These are phyloP conservation scores for Eupristina koningsbergeri DNA, from an alignment of 1,140 invertebrate genomes.

Conservation along the genomic window DNA sequence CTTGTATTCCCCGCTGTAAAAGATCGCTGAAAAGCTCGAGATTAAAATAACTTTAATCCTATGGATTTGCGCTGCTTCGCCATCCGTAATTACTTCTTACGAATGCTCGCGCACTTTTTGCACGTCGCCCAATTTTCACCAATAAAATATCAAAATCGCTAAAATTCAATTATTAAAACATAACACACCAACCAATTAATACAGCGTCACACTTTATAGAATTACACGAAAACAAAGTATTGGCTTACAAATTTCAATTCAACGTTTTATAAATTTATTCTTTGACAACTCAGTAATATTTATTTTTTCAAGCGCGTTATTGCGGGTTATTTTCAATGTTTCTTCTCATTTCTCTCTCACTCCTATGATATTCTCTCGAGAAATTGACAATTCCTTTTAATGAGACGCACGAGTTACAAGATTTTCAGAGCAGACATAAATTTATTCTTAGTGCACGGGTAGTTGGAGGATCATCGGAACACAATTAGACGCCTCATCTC, in stretches of 20 bases:
- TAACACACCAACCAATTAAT: background rate
- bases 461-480: background rate
- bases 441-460: background rate
- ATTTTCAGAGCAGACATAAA: background rate
- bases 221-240: slow-evolving; percentile 18
- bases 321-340: too few species aligned
- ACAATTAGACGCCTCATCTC: background rate
- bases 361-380: too few species aligned
- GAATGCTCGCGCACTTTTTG: too few species aligned
- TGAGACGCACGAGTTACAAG: background rate
- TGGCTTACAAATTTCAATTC: background rate
- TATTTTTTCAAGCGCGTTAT: background rate
- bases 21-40: too few species aligned
- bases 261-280: background rate
- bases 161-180: background rate
- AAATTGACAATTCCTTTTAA: too few species aligned
- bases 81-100: too few species aligned
- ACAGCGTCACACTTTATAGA: background rate
- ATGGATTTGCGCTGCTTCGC: too few species aligned
- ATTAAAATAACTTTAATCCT: too few species aligned
- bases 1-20: too few species aligned
- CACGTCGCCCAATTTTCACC: background rate
- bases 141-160: background rate
- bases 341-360: too few species aligned
- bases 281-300: too few species aligned